Conservation (phyloP, 2,113 vertebrate species). For the Cyprinodon tularosa region DNA sequence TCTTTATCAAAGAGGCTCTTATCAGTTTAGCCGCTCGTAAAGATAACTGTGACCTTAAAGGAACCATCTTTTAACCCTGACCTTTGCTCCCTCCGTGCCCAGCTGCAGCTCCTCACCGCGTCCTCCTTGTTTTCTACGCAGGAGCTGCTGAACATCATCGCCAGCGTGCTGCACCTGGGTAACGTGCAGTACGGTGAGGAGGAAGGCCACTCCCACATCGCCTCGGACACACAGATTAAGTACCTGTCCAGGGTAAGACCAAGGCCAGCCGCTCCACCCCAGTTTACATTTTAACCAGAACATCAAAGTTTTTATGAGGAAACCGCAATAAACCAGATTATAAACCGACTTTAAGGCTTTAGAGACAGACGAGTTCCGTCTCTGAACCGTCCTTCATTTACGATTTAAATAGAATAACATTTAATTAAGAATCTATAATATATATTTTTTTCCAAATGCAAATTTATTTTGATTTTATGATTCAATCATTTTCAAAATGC, state of each 20-base stretch:
- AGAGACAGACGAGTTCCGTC: not conserved
- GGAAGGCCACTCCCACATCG: conserved; percentile 89
- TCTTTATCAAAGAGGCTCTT: conserved; percentile 3
- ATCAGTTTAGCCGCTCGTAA: conserved; percentile 22
- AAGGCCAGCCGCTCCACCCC: not conserved
- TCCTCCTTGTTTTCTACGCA: conserved; percentile 47
- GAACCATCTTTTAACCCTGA: not conserved
- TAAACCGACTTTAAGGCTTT: not conserved
- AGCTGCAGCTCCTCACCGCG: not conserved
- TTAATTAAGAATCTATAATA: too few relatives aligned
- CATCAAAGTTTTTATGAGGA: not conserved
- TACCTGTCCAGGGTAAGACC: conserved; percentile 89
- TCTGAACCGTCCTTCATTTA: not conserved
- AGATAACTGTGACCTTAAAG: conserved; percentile 20
- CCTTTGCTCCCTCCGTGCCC: conserved; percentile 14
- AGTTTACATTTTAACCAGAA: not conserved
- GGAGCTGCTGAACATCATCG: conserved; percentile 94
- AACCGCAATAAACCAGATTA: not conserved
- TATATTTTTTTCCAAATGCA: too few relatives aligned
- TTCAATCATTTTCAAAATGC: too few relatives aligned
- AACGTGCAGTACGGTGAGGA: conserved; percentile 92
- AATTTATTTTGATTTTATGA: too few relatives aligned
- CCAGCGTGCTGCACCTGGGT: conserved; percentile 94
- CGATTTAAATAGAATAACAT: too few relatives aligned
- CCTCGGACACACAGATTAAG: conserved; percentile 94